phyloP scores from a whole-genome alignment of 2,797 vertebrate species.

The Hemitrygon akajei region DNA sequence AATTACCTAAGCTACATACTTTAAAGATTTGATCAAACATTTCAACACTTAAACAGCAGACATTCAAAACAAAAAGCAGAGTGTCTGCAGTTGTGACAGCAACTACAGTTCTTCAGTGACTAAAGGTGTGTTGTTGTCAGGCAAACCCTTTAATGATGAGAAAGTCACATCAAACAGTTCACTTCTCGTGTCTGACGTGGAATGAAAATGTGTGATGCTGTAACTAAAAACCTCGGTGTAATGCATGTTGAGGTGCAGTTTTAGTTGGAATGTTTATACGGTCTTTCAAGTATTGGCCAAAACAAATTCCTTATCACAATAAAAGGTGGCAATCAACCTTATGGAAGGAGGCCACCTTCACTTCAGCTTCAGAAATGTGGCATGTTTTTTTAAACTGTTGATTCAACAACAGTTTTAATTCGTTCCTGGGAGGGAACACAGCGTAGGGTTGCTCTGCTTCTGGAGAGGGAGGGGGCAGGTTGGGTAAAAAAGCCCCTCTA shows the following conservation, averaged over 20 bases:
- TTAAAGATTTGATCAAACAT: constrained; percentile 24
- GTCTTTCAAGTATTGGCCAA: background rate
- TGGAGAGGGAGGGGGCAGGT: no score
- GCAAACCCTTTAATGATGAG: background rate
- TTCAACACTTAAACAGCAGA: constrained; percentile 19
- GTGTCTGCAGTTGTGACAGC: constrained; percentile 1
- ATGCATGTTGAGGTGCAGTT: background rate
- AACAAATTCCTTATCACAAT: background rate
- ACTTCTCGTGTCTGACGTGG: background rate
- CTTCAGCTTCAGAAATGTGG: background rate
- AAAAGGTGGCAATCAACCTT: background rate
- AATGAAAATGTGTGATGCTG: constrained; percentile 7
- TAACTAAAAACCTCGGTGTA: constrained; percentile 12
- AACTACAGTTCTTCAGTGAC: background rate
- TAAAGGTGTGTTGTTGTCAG: constrained; percentile 11
- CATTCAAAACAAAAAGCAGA: background rate
- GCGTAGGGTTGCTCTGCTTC: no score
- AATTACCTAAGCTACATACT: background rate
- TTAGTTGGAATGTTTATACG: background rate
- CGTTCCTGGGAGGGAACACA: background rate
- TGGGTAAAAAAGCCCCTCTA: no score
- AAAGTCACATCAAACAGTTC: background rate
- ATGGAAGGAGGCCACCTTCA: background rate
- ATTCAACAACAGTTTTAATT: background rate
- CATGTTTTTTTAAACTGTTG: background rate